A percentile compares a stretch with the other conserved stretches of the same genome.
Conservation (phyloP, 2,113 vertebrate species). For the Ictalurus furcatus region DNA sequence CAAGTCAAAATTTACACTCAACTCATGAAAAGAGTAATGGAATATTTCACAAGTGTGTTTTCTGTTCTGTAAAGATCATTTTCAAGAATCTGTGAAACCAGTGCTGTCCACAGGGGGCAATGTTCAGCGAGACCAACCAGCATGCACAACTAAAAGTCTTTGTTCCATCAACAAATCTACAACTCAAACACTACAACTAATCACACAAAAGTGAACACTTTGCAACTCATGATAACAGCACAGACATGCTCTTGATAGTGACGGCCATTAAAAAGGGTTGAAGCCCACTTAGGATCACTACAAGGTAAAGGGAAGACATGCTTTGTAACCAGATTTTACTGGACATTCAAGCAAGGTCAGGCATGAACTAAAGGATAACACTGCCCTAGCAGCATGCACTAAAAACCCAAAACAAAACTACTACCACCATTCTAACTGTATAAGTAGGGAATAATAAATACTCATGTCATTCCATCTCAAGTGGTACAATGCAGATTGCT, state of each 20-base stretch:
- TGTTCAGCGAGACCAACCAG: conserved; percentile 20
- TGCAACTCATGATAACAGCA: neutral
- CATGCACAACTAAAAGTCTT: neutral
- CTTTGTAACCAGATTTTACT: conserved; percentile 15
- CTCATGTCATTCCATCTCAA: neutral
- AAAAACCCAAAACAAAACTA: neutral
- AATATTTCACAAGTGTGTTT: neutral
- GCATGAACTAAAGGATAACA: neutral
- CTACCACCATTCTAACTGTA: neutral
- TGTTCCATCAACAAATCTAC: conserved; percentile 12
- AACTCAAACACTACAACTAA: neutral
- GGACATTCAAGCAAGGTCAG: conserved; percentile 22
- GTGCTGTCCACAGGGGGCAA: conserved; percentile 4
- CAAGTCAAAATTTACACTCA: neutral
- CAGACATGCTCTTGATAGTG: neutral
- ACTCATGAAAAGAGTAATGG: neutral
- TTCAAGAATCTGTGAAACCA: neutral
- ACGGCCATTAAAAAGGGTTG: neutral
- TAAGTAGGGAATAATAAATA: neutral
- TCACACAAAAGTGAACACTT: neutral
- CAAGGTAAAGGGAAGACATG: conserved; percentile 6
- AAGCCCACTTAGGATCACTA: neutral
- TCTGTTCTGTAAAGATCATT: neutral
- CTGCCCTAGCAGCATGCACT: conserved; percentile 1
- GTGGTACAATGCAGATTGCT: too few relatives aligned